Base-by-base conservation (phyloP, 1,140 invertebrate species). In the Oncopodura yosiiana region DNA sequence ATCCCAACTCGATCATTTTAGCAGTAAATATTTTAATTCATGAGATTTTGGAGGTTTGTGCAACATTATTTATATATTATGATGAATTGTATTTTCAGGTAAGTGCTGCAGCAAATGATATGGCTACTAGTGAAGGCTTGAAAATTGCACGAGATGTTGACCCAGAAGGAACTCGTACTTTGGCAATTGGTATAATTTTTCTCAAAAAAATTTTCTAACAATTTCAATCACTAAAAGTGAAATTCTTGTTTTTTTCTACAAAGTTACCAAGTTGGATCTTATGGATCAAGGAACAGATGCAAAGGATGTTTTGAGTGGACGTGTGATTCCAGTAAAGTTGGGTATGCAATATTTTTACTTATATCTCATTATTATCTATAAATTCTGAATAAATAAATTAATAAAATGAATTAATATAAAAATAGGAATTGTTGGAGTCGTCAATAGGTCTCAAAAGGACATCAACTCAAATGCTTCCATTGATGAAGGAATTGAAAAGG, bases 241-340 rank as follows among this genome's bases (percentile, higher is more conserved):
- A 24, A 4, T 19, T 24, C 8, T 4, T 43, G 18, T 24, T 43
- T 3, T 24, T 24, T 21, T n/a, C n/a, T n/a, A n/a, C n/a, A n/a
- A n/a, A n/a, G 83, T 99, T n/a, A 99, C 94, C 11, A 99, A 99
- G 73, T 74, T 99, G 48, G 96, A 99, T 81, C 76, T 99, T 46
- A 99, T 99, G 94, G 95, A 99, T 75, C 60, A 61, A 81, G 90
- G 94, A 38, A 98, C 94, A 42, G 94, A 99, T 78, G 95, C 94
- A 0, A 93, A 96, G 69, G 94, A 99, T 68, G 93, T 98, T 56
- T 74, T 99, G 19, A 95, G 90, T 72, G 96, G 96, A 0, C 77
- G 89, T 56, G 86, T 99, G 1, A 97, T 99, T 68, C 95, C 95
- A 24, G 93, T 99, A 0, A 99, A 99, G 74, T 74, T 99, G 16